Evolutionary conservation across 2,113 vertebrate species (phyloP), one percentile per base, ranked within the genome.

Genomic region (Hippolais icterina): DNA sequence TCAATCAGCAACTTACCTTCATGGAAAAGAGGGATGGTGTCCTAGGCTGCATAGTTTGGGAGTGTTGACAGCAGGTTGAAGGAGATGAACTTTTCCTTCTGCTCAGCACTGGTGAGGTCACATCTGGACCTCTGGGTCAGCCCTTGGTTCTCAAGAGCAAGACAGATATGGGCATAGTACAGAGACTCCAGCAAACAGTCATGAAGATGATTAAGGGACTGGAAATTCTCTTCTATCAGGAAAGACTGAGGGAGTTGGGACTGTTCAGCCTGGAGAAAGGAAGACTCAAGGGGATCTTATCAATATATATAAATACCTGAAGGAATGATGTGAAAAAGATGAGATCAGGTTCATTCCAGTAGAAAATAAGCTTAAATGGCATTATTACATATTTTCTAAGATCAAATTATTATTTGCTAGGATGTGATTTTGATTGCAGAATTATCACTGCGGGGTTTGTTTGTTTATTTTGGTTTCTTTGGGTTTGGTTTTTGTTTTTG

Each of bases 21-120:
- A 10, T 0, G 0, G 24, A 25, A 82, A 35, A n/a, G 31, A 41
- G 16, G 14, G 31, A 53, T 20, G 10, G 12, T 25, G 11, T 37
- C 11, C 44, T 41, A 15, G 20, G 6, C 31, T 71, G 24, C 15
- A 12, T 14, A 10, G 37, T 17, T 3, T 61, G 10, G 8, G 23
- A 42, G 14, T 21, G 9, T 16, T 77, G 54, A 29, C 12, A 60
- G 35, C 12, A 60, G 14, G 20, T 16, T 41, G 14, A 60, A 46
- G 16, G 5, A 53, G 6, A 15, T 17, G 7, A 74, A 33, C 5
- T 9, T 60, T 90, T 54, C 10, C 3, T 84, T 64, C 59, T 64
- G 8, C 17, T 59, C 28, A 60, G 22, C 6, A 15, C 7, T 21
- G n/a, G 4, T 29, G 42, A 72, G 35, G 39, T 9, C 19, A 21